A percentile compares a stretch with the other conserved stretches of the same genome.
phyloP scores from a whole-genome alignment of 2,113 vertebrate species.

The Trematocara unimaculatum region DNA sequence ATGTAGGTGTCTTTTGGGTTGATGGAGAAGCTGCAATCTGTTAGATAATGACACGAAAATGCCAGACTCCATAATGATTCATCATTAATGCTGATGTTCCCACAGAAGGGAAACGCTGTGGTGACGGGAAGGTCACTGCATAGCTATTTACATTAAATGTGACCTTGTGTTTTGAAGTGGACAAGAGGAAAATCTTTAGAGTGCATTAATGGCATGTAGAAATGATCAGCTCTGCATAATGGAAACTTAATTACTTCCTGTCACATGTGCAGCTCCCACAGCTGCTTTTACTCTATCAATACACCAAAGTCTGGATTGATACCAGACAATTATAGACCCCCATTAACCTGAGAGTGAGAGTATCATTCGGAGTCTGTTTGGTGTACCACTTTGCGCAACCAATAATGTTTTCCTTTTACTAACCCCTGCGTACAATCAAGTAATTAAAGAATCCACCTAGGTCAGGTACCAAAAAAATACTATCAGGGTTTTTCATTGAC shows the following conservation, averaged over 20 bases:
- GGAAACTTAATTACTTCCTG: constrained; percentile 56
- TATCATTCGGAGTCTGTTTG: neutral
- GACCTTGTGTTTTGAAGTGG: neutral
- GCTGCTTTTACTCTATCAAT: constrained; percentile 1
- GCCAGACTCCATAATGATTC: constrained; percentile 54
- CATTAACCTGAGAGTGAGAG: neutral
- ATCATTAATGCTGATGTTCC: constrained; percentile 46
- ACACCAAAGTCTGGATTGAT: neutral
- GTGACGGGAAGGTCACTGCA: neutral
- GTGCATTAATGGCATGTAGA: constrained; percentile 20
- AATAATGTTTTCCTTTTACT: neutral
- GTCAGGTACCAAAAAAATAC: neutral
- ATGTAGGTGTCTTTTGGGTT: constrained; percentile 14
- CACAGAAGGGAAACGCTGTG: neutral
- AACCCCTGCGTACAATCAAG: neutral
- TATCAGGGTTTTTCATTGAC: neutral
- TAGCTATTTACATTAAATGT: constrained; percentile 37
- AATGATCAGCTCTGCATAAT: constrained; percentile 17
- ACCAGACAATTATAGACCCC: neutral
- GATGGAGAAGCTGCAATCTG: neutral
- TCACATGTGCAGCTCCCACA: constrained; percentile 15
- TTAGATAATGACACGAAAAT: constrained; percentile 55
- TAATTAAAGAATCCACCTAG: neutral
- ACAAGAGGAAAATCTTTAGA: constrained; percentile 5
- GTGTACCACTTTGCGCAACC: neutral